A percentile compares a stretch with the other conserved stretches of the same genome.
Evolutionary conservation across 2,113 vertebrate genomes (phyloP).

Genomic region (Anthoscopus minutus): DNA sequence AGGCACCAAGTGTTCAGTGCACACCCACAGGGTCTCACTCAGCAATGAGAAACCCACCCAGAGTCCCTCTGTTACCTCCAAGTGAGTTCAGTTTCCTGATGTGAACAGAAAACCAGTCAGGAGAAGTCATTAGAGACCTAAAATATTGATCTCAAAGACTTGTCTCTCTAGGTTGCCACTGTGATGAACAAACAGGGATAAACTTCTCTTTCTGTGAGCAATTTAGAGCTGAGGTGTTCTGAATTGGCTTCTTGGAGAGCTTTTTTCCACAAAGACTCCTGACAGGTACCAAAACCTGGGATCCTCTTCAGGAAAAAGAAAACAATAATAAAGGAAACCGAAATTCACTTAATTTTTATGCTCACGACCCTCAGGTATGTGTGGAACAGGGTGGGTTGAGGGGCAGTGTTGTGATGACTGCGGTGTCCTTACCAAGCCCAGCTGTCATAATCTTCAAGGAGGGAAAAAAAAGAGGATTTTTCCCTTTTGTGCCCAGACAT

Average conservation of each 20-base stretch:
- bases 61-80: neutral
- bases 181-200: neutral
- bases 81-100: neutral
- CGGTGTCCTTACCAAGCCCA: neutral
- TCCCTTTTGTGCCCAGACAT: slow-evolving; percentile 31
- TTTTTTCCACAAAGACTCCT: neutral
- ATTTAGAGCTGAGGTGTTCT: neutral
- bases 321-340: neutral
- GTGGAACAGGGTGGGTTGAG: neutral
- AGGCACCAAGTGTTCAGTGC: neutral
- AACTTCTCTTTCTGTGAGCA: neutral
- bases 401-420: neutral
- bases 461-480: neutral
- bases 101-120: neutral
- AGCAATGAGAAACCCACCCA: neutral
- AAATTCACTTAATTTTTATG: neutral
- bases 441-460: slow-evolving; percentile 36
- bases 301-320: neutral
- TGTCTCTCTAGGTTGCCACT: neutral
- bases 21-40: neutral
- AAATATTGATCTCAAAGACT: neutral
- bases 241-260: neutral
- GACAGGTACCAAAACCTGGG: neutral
- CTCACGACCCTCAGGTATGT: neutral
- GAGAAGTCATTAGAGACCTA: neutral